Base-by-base conservation (phyloP, 1,140 invertebrate species). In the Cydia splendana region DNA sequence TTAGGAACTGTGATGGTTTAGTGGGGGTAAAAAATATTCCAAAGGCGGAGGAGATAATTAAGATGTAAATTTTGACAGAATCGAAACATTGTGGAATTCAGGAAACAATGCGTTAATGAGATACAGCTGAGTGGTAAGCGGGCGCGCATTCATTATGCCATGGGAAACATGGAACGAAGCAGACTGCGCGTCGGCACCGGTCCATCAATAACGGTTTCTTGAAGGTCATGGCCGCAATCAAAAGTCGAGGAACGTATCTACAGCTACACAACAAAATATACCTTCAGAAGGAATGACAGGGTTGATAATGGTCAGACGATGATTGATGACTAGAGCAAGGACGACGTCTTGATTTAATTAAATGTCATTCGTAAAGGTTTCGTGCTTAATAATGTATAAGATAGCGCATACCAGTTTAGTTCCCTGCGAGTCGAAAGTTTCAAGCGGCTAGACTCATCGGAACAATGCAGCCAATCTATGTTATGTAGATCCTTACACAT, bases 61-160 rank as follows among this genome's bases (percentile, higher is more conserved):
- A 81, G 76, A 84, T 82, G 82, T 79, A 84, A 82, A 84, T 84
- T 83, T 78, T 38, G 42, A 57, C 34, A 48, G 76, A 79, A 81
- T 76, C 76, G 77, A 79, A 81, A 24, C 24, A 2, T 2, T 71
- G 4, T 71, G 57, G 75, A 83, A 78, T 76, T 73, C 76, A 15
- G 48, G 80, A 80, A 79, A 78, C 73, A 34, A 57, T 71, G 67
- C 75, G 76, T 76, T 79, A 79, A 79, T 76, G 77, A 77, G 76
- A 79, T 77, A 78, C 76, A 42, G 38, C 51, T 42, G 1, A 75
- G 30, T 51, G 62, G 53, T 24, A 18, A 69, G 42, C 13, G 24
- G 28, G 65, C 34, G 48, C 69, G 76, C 69, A 77, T 77, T 34
- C 30, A 65, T 77, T 77, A 38, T 5, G 24, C 65, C 76, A 76